Conservation (phyloP, 2,797 vertebrate genomes). For the Pseudomugil tenellus region DNA sequence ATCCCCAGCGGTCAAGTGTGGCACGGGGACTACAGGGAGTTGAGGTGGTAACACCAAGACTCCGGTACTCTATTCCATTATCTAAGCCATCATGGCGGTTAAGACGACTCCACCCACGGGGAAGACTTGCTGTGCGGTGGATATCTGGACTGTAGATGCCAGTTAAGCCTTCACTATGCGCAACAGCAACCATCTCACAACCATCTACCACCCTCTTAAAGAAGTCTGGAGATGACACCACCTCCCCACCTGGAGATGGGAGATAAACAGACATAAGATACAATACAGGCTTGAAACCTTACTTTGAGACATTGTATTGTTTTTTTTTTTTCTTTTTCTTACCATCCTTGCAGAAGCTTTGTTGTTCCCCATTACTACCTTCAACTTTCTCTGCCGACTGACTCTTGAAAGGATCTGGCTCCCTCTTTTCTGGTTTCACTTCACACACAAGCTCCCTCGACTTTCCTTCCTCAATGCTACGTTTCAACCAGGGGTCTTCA, state of each 20-base stretch:
- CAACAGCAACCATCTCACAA: constrained; percentile 85
- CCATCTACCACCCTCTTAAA: constrained; percentile 89
- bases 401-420: constrained; percentile 58
- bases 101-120: constrained; percentile 84
- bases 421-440: constrained; percentile 75
- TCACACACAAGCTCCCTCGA: constrained; percentile 61
- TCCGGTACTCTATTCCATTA: constrained; percentile 67
- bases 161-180: constrained; percentile 76
- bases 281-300: not conserved
- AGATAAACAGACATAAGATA: constrained; percentile 3
- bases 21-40: constrained; percentile 86
- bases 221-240: constrained; percentile 84
- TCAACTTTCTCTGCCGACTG: constrained; percentile 26
- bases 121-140: constrained; percentile 87
- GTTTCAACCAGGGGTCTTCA: constrained; percentile 96
- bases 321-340: no score
- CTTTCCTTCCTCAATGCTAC: constrained; percentile 81
- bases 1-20: constrained; percentile 89
- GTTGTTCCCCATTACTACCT: constrained; percentile 33
- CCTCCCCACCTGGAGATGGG: constrained; percentile 71
- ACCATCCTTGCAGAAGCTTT: constrained; percentile 53
- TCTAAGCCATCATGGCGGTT: constrained; percentile 86
- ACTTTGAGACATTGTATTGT: not conserved
- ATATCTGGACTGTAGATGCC: constrained; percentile 78
- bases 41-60: constrained; percentile 75